phyloP scores from a whole-genome alignment of 2,113 vertebrate species.

The Ia io region DNA sequence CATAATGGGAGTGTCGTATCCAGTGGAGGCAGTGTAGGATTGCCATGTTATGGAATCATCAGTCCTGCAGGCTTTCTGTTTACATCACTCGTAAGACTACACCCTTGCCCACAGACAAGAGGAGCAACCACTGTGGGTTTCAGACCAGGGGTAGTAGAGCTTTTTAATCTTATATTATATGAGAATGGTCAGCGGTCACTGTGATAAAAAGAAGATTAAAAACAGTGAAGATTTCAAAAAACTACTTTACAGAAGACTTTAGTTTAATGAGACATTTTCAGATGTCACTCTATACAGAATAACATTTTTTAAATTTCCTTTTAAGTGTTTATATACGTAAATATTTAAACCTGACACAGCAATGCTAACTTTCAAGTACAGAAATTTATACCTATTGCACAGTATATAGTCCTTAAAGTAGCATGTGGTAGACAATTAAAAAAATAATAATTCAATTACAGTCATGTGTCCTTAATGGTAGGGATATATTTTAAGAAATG shows the following conservation, averaged over 20 bases:
- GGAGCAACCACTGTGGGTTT: background rate
- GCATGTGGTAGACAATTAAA: background rate
- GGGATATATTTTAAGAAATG: background rate
- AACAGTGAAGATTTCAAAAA: background rate
- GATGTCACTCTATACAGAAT: background rate
- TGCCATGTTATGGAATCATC: background rate
- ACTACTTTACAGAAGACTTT: background rate
- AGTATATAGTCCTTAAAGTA: background rate
- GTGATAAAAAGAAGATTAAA: background rate
- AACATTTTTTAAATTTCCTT: background rate
- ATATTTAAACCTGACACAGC: constrained; percentile 4
- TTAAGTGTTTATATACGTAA: background rate
- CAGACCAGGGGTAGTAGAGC: background rate
- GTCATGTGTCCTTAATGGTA: background rate
- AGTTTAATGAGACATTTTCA: background rate
- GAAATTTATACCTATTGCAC: background rate
- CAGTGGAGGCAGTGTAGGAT: background rate
- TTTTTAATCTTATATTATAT: background rate
- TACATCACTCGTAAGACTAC: background rate
- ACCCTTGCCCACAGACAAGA: background rate
- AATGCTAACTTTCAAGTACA: background rate
- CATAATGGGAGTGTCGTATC: background rate
- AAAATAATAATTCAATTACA: background rate
- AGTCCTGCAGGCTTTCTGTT: background rate
- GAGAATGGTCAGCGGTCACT: background rate